Evolutionary conservation across 2,113 vertebrate species (phyloP).

Genomic region (Poeciliopsis prolifica): DNA sequence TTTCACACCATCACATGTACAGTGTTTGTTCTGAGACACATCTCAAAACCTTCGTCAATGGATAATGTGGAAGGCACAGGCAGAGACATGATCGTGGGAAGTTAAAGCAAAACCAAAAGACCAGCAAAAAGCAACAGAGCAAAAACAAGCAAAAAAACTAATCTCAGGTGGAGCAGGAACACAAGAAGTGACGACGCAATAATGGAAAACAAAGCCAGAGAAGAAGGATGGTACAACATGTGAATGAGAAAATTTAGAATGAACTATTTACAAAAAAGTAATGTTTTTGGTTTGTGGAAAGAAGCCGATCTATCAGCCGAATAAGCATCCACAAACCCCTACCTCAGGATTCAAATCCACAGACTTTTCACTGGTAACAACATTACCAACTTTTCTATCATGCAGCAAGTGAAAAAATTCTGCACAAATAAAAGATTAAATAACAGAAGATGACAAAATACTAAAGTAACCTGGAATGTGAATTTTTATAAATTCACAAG

Average conservation of each 20-base stretch:
- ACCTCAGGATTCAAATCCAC: too few species aligned
- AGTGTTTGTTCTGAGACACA: not conserved
- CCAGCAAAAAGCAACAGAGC: not conserved
- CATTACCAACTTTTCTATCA: not conserved
- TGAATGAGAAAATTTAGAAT: not conserved
- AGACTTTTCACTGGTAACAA: not conserved
- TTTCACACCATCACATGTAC: not conserved
- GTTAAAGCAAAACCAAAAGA: not conserved
- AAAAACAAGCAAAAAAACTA: not conserved
- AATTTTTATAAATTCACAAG: not conserved
- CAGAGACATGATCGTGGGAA: not conserved
- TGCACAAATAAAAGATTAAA: not conserved
- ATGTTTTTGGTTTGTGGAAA: not conserved
- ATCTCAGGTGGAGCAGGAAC: not conserved
- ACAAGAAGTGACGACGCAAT: not conserved
- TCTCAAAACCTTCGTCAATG: not conserved
- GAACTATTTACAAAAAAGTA: not conserved
- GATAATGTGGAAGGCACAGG: not conserved
- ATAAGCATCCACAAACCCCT: too few species aligned
- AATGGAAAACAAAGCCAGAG: not conserved
- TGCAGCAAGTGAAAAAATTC: not conserved
- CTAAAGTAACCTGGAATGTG: not conserved
- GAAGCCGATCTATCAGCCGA: not conserved
- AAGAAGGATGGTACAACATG: not conserved
- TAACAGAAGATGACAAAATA: not conserved